These are phyloP conservation scores for Temnothorax rugatulus DNA, from an alignment of 2,888 invertebrate species.

Conservation along the genomic window DNA sequence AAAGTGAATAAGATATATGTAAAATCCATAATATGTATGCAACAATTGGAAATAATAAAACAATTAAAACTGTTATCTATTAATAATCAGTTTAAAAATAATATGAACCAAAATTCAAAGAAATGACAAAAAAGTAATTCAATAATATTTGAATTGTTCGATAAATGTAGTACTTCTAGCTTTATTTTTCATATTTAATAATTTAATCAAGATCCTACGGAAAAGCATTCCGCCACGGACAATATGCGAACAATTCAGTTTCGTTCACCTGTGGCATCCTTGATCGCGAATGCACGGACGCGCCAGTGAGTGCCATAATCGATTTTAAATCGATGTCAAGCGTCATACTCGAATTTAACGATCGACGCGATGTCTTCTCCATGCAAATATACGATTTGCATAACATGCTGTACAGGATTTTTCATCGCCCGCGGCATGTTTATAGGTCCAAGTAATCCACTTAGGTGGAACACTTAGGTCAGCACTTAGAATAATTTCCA, in stretches of 20 bases:
- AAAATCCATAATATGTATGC: background rate
- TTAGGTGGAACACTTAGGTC: conserved; percentile 45
- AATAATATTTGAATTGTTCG: background rate
- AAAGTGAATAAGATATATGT: background rate
- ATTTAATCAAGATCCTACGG: background rate
- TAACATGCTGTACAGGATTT: conserved; percentile 56
- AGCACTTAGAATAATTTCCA: conserved; percentile 50
- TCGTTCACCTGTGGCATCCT: conserved; percentile 30
- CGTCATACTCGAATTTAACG: conserved; percentile 28
- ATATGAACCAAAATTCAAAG: background rate
- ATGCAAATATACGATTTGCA: conserved; percentile 48
- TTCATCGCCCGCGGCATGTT: conserved; percentile 34
- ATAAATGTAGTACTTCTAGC: background rate
- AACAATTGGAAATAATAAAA: conserved; percentile 9
- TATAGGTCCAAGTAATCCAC: conserved; percentile 33
- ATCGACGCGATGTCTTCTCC: background rate
- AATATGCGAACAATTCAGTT: conserved; percentile 26
- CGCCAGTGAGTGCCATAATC: conserved; percentile 33
- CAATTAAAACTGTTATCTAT: background rate
- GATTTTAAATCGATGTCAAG: conserved; percentile 58
- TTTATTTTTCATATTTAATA: conserved; percentile 26
- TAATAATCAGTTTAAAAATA: conserved; percentile 1
- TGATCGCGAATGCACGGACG: conserved; percentile 17
- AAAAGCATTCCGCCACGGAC: background rate
- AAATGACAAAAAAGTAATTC: background rate